Percentiles rank a stretch among this genome's conserved stretches.
These are phyloP conservation scores for Dolichopus griseipennis DNA, from an alignment of 2,888 invertebrate genomes.

Conservation along the genomic window DNA sequence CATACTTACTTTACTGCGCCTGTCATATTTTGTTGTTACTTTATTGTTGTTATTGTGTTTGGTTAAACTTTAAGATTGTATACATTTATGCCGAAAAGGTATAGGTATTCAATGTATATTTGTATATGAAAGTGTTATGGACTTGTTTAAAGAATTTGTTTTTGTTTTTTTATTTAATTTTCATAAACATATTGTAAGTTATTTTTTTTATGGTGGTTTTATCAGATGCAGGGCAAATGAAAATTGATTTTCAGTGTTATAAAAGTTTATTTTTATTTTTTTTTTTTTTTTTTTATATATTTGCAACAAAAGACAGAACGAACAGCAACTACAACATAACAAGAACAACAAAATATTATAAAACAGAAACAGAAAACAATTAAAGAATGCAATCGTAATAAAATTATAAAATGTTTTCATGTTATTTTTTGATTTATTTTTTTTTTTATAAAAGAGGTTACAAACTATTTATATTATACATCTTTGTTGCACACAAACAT, in stretches of 20 bases:
- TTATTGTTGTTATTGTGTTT: background rate
- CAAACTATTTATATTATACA: too few species aligned
- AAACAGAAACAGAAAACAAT: background rate
- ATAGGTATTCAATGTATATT: background rate
- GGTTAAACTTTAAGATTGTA: background rate
- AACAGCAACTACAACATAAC: too few species aligned
- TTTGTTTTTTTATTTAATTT: too few species aligned
- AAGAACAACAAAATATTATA: too few species aligned
- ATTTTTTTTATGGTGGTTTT: background rate
- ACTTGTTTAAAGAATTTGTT: background rate
- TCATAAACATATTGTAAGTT: too few species aligned
- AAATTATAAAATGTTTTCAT: conserved; percentile 6
- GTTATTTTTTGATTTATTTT: background rate
- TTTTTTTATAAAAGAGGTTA: too few species aligned
- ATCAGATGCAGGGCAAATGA: background rate
- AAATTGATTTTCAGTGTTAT: background rate
- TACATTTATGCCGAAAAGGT: background rate
- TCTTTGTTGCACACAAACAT: too few species aligned
- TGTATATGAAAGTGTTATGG: background rate
- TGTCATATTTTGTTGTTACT: background rate
- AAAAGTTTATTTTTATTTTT: background rate
- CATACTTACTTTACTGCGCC: too few species aligned
- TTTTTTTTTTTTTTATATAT: too few species aligned
- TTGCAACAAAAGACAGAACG: too few species aligned
- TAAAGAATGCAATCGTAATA: background rate